A percentile compares a stretch with the other conserved stretches of the same genome.
These are phyloP conservation scores for Herpailurus yagouaroundi DNA, from an alignment of 2,113 vertebrate genomes.

Conservation along the genomic window DNA sequence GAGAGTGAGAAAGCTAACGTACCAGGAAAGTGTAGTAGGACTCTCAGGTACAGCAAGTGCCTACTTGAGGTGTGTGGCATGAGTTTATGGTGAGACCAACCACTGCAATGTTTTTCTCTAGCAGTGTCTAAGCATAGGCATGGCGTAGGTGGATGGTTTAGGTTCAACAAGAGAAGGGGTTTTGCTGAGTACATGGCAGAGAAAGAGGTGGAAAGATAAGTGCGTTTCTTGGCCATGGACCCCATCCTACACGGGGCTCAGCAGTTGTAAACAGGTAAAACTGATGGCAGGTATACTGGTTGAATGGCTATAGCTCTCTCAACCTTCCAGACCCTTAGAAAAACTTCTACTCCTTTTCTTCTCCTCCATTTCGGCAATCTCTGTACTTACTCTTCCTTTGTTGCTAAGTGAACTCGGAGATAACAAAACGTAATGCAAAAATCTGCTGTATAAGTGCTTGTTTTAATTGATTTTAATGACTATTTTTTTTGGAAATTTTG, in stretches of 20 bases:
- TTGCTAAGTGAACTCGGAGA: conserved; percentile 37
- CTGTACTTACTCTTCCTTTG: not conserved
- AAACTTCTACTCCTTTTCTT: not conserved
- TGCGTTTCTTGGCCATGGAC: not conserved
- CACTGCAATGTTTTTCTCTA: not conserved
- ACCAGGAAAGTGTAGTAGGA: fast-evolving
- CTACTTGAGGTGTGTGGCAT: not conserved
- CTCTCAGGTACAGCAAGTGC: fast-evolving
- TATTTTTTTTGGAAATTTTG: conserved; percentile 10
- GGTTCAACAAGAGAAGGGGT: not conserved
- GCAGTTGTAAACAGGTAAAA: not conserved
- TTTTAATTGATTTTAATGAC: conserved; percentile 36
- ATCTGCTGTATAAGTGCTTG: conserved; percentile 10
- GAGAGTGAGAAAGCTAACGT: not conserved
- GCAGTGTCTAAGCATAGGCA: not conserved
- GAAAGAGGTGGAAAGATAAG: not conserved
- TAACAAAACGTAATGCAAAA: conserved; percentile 14
- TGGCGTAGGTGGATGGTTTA: not conserved
- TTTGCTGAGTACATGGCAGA: not conserved
- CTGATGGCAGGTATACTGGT: not conserved
- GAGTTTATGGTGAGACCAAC: not conserved
- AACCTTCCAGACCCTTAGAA: not conserved
- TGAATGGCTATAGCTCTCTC: not conserved
- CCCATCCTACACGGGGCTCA: not conserved
- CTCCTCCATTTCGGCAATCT: not conserved